phyloP scores from a whole-genome alignment of 2,113 vertebrate genomes.

The Muntiacus muntjak region DNA sequence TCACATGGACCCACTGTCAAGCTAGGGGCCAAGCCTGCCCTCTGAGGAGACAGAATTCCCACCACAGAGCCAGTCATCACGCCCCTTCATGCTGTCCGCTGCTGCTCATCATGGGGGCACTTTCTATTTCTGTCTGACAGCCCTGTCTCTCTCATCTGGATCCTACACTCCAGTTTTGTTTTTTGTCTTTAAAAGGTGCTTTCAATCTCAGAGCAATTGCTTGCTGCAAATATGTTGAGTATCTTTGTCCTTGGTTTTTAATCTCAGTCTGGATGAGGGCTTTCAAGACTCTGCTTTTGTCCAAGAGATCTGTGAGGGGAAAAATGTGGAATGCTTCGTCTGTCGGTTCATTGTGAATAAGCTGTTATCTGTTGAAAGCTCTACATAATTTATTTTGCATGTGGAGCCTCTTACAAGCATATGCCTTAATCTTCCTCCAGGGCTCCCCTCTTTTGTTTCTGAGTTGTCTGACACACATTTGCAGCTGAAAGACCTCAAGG shows the following conservation, averaged over 20 bases:
- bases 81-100: rapidly evolving
- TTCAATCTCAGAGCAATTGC: background rate
- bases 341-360: background rate
- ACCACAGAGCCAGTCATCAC: no score
- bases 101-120: rapidly evolving
- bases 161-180: background rate
- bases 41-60: background rate
- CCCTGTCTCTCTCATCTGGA: background rate
- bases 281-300: background rate
- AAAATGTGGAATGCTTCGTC: background rate
- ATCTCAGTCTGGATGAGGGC: background rate
- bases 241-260: background rate
- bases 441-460: background rate
- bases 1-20: background rate
- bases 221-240: background rate
- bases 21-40: background rate
- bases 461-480: background rate
- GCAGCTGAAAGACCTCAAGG: background rate
- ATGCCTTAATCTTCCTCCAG: background rate
- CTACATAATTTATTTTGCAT: background rate
- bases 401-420: background rate
- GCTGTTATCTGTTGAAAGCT: background rate
- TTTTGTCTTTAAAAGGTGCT: background rate
- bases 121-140: background rate
- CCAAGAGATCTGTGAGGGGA: background rate